Conservation (phyloP, 1,140 invertebrate species). For the Drosophila suzukii region DNA sequence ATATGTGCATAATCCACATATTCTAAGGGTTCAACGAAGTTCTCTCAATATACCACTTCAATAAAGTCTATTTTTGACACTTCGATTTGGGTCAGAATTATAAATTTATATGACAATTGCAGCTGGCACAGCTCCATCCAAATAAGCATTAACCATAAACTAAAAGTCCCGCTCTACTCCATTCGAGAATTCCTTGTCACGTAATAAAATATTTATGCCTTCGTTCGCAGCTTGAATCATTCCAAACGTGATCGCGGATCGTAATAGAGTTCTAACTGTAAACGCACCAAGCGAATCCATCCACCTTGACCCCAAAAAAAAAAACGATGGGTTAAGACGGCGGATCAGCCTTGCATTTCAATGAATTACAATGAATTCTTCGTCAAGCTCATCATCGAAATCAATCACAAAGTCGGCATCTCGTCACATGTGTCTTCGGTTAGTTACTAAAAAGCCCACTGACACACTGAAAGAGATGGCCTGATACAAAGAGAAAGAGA, state of each 20-base stretch:
- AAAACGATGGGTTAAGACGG: slow-evolving; percentile 13
- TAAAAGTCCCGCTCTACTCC: slow-evolving; percentile 18
- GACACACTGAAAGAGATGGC: slow-evolving; percentile 20
- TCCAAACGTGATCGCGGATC: slow-evolving; percentile 60
- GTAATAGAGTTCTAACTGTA: slow-evolving; percentile 65
- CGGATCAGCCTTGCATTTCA: slow-evolving; percentile 59
- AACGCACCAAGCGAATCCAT: slow-evolving; percentile 40
- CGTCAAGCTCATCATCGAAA: slow-evolving; percentile 47
- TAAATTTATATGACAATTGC: slow-evolving; percentile 48
- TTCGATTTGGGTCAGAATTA: slow-evolving; percentile 29
- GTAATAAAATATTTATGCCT: slow-evolving; percentile 58
- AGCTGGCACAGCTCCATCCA: slow-evolving; percentile 20
- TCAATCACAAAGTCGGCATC: slow-evolving; percentile 71
- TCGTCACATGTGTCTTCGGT: slow-evolving; percentile 51
- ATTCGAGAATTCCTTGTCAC: slow-evolving; percentile 46
- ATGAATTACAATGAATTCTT: slow-evolving; percentile 42
- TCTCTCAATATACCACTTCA: slow-evolving; percentile 6
- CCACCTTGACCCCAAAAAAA: slow-evolving; percentile 68
- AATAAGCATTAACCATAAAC: slow-evolving; percentile 30
- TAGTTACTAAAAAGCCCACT: slow-evolving; percentile 43
- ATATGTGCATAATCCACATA: background rate
- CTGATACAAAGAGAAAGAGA: background rate
- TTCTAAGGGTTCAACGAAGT: background rate
- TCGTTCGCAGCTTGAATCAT: slow-evolving; percentile 45
- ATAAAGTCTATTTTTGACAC: slow-evolving; percentile 28